phyloP scores from a whole-genome alignment of 2,888 invertebrate genomes.

The Capitulum mitella region DNA sequence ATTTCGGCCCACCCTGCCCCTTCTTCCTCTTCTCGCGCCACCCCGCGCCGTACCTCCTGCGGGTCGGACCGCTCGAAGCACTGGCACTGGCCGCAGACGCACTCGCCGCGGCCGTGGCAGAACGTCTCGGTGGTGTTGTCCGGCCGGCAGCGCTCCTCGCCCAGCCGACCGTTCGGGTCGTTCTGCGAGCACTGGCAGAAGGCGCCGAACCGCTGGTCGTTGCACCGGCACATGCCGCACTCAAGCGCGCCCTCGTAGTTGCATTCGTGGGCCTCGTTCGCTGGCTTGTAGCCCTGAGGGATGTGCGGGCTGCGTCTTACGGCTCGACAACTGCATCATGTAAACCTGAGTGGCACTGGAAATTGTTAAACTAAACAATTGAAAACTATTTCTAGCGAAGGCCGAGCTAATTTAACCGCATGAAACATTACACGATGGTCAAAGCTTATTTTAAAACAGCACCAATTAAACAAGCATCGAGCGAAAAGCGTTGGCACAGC shows the following conservation, averaged over 20 bases:
- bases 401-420: too few relatives aligned
- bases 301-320: too few relatives aligned
- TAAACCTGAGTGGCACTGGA: too few relatives aligned
- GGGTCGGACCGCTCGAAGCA: conserved; percentile 57
- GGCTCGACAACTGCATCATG: too few relatives aligned
- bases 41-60: conserved; percentile 35
- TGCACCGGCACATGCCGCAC: conserved; percentile 79
- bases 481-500: too few relatives aligned
- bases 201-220: conserved; percentile 46
- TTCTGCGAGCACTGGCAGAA: conserved; percentile 40
- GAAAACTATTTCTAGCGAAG: too few relatives aligned
- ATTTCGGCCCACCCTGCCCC: too few relatives aligned
- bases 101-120: conserved; percentile 70
- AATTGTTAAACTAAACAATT: too few relatives aligned
- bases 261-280: conserved; percentile 28
- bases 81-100: conserved; percentile 71
- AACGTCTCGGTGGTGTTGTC: conserved; percentile 59
- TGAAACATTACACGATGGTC: too few relatives aligned
- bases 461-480: too few relatives aligned
- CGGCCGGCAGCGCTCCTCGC: conserved; percentile 51
- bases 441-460: too few relatives aligned
- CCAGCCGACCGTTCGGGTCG: conserved; percentile 42
- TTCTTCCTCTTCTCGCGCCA: too few relatives aligned
- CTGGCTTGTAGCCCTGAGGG: conserved; percentile 31
- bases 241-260: conserved; percentile 64